Base-by-base conservation (phyloP, 1,140 invertebrate species). In the Aethina tumida region DNA sequence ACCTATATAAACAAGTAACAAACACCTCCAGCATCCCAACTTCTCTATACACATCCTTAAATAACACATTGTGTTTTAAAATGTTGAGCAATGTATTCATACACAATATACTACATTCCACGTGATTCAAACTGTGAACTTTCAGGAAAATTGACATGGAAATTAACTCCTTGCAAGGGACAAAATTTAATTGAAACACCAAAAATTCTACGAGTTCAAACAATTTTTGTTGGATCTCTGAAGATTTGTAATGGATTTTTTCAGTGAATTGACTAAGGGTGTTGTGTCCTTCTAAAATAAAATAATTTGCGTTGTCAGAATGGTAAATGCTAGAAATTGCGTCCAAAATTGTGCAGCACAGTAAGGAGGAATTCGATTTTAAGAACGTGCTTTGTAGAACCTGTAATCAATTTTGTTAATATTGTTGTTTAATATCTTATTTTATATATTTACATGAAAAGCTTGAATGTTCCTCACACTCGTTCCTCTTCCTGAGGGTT, bases 81-180 rank as follows among this genome's bases (percentile, higher is more conserved):
- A 96, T 87, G 58, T 84, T 89, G 4, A 91, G 66, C 18, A 97
- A 65, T 12, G 85, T 91, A 62, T 88, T 82, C 65, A 96, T 80
- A 61, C 88, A 94, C 20, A 87, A 69, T 38, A 90, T 87, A 63
- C 81, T 89, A 60, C 87, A 93, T 25, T 79, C 73, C 6, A 82
- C 83, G 53, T 79, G 74, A 58, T 81, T 81, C 10, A 55, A 40
- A 43, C 57, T 60, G 53, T 80, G 70, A 15, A 81, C 79, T 67
- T 95, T 95, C 16, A 97, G 67, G 48, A 97, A 72, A 52, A 96
- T 77, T 42, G 93, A 96, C 20, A 98, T 70, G 24, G 91, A 93
- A 58, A 97, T 97, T 35, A 98, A 74, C 69, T 98, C 96, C 69
- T 98, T 98, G 65, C 92, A 97, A 36, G 96, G 96, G 43, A 99